A percentile compares a stretch with the other conserved stretches of the same genome.
phyloP scores from a whole-genome alignment of 2,113 vertebrate species.

The Microcebus lehilahytsara region DNA sequence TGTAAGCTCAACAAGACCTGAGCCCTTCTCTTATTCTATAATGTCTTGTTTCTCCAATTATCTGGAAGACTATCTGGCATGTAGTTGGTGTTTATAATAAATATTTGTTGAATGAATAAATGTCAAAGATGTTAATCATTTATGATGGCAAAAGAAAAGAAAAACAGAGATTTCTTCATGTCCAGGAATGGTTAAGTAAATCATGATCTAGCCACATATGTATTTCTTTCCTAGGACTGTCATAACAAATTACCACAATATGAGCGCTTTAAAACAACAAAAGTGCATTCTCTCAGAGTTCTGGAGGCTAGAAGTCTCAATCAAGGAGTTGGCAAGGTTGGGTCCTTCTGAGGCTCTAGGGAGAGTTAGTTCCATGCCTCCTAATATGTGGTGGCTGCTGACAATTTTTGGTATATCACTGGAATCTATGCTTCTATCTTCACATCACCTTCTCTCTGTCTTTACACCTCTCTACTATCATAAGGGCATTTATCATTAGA shows the following conservation, averaged over 20 bases:
- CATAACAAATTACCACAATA: neutral
- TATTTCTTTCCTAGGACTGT: neutral
- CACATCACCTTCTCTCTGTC: neutral
- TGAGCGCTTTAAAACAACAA: neutral
- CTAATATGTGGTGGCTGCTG: neutral
- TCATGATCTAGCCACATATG: neutral
- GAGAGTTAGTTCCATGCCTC: neutral
- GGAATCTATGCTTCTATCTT: neutral
- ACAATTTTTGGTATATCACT: neutral
- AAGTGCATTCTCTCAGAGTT: neutral
- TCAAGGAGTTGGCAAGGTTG: neutral
- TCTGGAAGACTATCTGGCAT: neutral
- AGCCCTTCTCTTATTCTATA: neutral
- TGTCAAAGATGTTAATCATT: neutral
- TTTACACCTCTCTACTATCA: neutral
- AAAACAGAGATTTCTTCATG: neutral
- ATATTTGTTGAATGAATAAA: neutral
- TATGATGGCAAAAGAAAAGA: neutral
- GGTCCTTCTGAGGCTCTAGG: neutral
- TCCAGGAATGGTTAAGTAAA: conserved; percentile 4
- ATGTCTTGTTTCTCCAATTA: neutral
- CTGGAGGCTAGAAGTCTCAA: neutral
- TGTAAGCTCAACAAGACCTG: neutral
- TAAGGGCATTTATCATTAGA: neutral
- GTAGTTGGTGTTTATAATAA: neutral